A percentile compares a stretch with the other conserved stretches of the same genome.
Evolutionary conservation across 2,888 invertebrate species (phyloP).

Genomic region (Campoplex capitator): DNA sequence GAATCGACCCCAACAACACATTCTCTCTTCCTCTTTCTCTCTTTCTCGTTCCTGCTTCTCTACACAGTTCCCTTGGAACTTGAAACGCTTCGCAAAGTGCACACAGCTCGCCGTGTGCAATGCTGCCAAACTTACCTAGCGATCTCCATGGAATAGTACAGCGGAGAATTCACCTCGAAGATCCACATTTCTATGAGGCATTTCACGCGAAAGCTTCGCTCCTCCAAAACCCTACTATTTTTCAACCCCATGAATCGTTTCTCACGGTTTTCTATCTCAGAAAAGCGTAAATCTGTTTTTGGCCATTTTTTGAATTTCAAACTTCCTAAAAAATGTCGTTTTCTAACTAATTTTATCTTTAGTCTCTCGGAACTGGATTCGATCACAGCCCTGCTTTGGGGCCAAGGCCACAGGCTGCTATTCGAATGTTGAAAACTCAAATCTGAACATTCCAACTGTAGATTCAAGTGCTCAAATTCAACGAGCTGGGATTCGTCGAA

Average conservation of each 20-base stretch:
- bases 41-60: neutral
- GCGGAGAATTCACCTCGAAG: conserved; percentile 32
- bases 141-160: conserved; percentile 49
- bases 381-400: neutral
- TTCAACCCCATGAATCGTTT: neutral
- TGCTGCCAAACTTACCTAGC: conserved; percentile 22
- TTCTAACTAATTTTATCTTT: neutral
- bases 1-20: conserved; percentile 53
- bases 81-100: conserved; percentile 63
- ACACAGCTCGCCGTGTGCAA: conserved; percentile 17
- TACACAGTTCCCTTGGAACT: conserved; percentile 41
- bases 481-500: neutral
- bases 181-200: conserved; percentile 16
- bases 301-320: neutral
- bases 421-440: too few species aligned
- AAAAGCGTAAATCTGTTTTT: neutral
- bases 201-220: neutral
- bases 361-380: neutral
- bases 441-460: too few species aligned
- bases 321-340: neutral
- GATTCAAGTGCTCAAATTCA: neutral
- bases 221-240: neutral
- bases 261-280: neutral
- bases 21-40: conserved; percentile 15
- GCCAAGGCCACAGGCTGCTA: too few species aligned